Conservation (phyloP, 2,888 invertebrate species). For the Mellilla xanthometata region DNA sequence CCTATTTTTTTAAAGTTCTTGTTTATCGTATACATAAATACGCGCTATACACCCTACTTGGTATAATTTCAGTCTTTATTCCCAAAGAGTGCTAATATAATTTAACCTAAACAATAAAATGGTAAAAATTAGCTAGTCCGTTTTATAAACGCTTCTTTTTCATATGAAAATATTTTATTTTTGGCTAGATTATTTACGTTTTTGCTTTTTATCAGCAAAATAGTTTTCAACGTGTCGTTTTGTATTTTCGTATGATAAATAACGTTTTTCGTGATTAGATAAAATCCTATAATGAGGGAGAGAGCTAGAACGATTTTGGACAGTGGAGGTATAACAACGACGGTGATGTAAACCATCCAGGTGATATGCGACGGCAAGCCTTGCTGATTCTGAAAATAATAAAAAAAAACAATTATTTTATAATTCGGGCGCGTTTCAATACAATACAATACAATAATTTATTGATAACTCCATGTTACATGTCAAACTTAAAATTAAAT, state of each 20-base stretch:
- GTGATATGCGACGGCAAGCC: conserved; percentile 77
- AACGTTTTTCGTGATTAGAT: conserved; percentile 54
- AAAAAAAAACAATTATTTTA: conserved; percentile 1
- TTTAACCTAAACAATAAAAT: not conserved
- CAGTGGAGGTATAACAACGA: conserved; percentile 74
- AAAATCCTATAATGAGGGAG: conserved; percentile 52
- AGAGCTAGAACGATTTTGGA: conserved; percentile 53
- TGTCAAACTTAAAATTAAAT: too few species aligned
- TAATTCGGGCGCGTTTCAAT: too few species aligned
- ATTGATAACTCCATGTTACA: too few species aligned
- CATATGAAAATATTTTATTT: conserved; percentile 59
- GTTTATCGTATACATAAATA: too few species aligned
- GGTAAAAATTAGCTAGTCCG: conserved; percentile 31
- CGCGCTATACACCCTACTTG: too few species aligned
- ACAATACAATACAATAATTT: too few species aligned
- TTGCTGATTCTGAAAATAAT: conserved; percentile 81
- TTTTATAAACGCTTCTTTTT: conserved; percentile 61
- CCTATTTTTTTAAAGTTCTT: too few species aligned
- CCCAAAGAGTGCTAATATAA: conserved; percentile 1
- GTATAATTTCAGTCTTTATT: conserved; percentile 39
- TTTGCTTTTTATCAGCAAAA: conserved; percentile 57
- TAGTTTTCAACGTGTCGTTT: conserved; percentile 48
- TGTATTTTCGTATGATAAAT: conserved; percentile 42
- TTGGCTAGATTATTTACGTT: conserved; percentile 50
- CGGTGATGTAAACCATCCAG: conserved; percentile 71